Conservation (phyloP, 35 echinoderm and acorn worm genomes). For the Stichopus chloronotus region DNA sequence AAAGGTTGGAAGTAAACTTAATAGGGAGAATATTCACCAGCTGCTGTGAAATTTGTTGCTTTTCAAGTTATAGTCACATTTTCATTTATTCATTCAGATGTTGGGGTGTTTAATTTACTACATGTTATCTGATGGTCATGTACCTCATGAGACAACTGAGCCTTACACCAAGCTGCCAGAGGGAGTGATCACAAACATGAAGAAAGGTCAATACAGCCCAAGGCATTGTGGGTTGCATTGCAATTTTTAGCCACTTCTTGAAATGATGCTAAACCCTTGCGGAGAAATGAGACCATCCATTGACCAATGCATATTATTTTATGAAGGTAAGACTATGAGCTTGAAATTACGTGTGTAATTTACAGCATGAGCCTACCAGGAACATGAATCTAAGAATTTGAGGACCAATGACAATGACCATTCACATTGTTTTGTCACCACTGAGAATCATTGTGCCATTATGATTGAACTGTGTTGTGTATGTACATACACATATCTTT, state of each 20-base stretch:
- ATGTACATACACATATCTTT: too few relatives aligned
- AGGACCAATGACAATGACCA: too few relatives aligned
- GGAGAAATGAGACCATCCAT: constrained; percentile 4
- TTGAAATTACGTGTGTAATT: too few relatives aligned
- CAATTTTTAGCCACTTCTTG: not conserved
- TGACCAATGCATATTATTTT: constrained; percentile 1
- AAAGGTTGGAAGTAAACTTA: too few relatives aligned
- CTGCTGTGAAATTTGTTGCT: too few relatives aligned
- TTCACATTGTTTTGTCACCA: too few relatives aligned
- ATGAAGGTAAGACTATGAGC: not conserved
- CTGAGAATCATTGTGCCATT: too few relatives aligned
- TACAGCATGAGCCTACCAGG: too few relatives aligned
- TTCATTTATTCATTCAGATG: constrained; percentile 44
- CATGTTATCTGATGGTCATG: constrained; percentile 36
- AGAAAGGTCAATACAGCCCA: constrained; percentile 4
- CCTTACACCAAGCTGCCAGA: constrained; percentile 52
- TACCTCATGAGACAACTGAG: constrained; percentile 25
- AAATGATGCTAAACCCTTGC: constrained; percentile 17
- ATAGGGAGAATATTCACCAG: too few relatives aligned
- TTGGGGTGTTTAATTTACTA: constrained; percentile 33
- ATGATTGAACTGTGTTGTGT: too few relatives aligned
- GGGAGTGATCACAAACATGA: not conserved
- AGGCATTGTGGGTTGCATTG: constrained; percentile 21
- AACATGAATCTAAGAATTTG: too few relatives aligned
- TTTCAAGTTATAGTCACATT: too few relatives aligned